phyloP scores from a whole-genome alignment of 1,140 invertebrate genomes.

The Zaprionus ghesquierei region DNA sequence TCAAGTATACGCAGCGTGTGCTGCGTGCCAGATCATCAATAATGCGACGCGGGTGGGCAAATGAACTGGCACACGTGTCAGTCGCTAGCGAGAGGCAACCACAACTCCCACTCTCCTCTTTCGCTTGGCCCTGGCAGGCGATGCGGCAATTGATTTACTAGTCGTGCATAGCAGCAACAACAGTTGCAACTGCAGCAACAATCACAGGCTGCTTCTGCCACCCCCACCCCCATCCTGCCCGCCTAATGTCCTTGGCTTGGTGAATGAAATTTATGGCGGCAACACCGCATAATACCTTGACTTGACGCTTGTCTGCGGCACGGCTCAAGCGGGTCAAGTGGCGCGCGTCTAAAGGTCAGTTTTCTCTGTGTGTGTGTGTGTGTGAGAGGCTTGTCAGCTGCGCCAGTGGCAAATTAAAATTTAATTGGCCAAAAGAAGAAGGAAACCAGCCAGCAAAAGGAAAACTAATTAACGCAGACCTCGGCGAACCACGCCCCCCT shows the following conservation, averaged over 20 bases:
- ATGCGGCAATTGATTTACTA: slow-evolving; percentile 73
- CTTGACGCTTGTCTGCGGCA: slow-evolving; percentile 41
- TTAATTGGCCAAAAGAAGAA: slow-evolving; percentile 29
- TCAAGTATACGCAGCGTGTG: slow-evolving; percentile 34
- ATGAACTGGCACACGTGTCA: not conserved
- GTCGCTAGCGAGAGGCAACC: too few relatives aligned
- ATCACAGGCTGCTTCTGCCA: not conserved
- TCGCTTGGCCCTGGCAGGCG: slow-evolving; percentile 40
- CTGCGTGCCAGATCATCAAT: not conserved
- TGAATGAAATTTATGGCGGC: slow-evolving; percentile 58
- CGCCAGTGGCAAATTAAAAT: slow-evolving; percentile 47
- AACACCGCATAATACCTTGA: slow-evolving; percentile 47
- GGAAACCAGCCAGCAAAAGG: slow-evolving; percentile 27
- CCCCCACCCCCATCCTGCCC: not conserved
- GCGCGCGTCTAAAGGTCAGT: slow-evolving; percentile 59
- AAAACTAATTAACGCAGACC: slow-evolving; percentile 69
- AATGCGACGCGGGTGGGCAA: not conserved
- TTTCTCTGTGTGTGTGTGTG: slow-evolving; percentile 3
- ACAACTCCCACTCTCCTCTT: too few relatives aligned
- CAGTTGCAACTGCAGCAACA: not conserved
- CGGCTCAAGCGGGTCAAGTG: slow-evolving; percentile 65
- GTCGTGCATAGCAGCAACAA: slow-evolving; percentile 42
- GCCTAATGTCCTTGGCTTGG: slow-evolving; percentile 60
- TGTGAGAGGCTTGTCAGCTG: slow-evolving; percentile 29
- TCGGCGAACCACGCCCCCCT: not conserved